Evolutionary conservation across 2,888 invertebrate genomes (phyloP).

Genomic region (Agrenia bidenticulata): DNA sequence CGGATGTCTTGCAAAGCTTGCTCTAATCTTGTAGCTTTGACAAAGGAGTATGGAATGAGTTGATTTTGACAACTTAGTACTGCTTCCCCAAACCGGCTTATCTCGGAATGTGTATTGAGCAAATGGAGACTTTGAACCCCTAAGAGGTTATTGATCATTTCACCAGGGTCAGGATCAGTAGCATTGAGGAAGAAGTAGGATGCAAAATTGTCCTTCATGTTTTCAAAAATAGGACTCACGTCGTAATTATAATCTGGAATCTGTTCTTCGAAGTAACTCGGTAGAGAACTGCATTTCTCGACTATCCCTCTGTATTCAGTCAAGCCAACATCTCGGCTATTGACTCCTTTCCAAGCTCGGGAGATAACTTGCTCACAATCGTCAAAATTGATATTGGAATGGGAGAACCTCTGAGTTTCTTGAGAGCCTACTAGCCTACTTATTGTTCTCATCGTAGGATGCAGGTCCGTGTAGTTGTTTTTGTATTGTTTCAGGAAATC

Average conservation of each 20-base stretch:
- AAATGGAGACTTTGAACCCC: constrained; percentile 38
- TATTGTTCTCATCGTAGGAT: constrained; percentile 13
- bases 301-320: constrained; percentile 32
- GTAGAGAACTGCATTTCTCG: constrained; percentile 40
- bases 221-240: constrained; percentile 28
- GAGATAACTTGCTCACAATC: constrained; percentile 32
- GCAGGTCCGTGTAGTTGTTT: constrained; percentile 36
- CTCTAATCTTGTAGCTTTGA: constrained; percentile 36
- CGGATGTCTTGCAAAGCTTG: constrained; percentile 31
- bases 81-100: constrained; percentile 39
- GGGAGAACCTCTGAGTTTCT: constrained; percentile 33
- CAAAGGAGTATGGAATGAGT: constrained; percentile 38
- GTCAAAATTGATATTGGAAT: constrained; percentile 33
- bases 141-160: constrained; percentile 37
- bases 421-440: constrained; percentile 5
- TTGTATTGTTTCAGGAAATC: constrained; percentile 33
- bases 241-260: constrained; percentile 32
- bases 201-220: constrained; percentile 41
- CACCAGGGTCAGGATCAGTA: constrained; percentile 30
- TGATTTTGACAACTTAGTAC: constrained; percentile 40
- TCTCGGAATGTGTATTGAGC: constrained; percentile 30
- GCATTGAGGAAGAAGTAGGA: constrained; percentile 31
- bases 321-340: constrained; percentile 29
- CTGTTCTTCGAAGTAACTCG: constrained; percentile 34
- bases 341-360: constrained; percentile 38